Conservation (phyloP, 2,797 vertebrate species). For the Tenualosa ilisha region DNA sequence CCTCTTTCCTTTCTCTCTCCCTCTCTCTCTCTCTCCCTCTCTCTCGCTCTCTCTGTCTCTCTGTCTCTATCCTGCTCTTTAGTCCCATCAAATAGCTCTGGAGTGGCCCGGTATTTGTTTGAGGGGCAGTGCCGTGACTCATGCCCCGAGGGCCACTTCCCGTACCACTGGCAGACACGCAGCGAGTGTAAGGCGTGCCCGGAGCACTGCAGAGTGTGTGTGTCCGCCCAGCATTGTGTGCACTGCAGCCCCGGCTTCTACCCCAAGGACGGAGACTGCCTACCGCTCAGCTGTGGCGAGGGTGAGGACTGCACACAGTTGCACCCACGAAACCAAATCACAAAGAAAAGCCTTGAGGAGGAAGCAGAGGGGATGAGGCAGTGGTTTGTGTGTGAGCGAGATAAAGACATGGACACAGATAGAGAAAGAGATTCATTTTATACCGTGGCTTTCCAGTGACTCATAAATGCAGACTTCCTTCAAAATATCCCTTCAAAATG, state of each 20-base stretch:
- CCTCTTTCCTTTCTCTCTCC: not conserved
- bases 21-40: not conserved
- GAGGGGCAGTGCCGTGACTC: conserved; percentile 75
- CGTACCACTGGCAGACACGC: conserved; percentile 65
- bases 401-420: not conserved
- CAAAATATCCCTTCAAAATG: not conserved
- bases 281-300: conserved; percentile 72
- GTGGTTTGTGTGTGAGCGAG: not conserved
- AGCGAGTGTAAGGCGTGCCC: conserved; percentile 76
- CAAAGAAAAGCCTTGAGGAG: not conserved
- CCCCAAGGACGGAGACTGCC: conserved; percentile 70
- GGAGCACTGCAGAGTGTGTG: conserved; percentile 78
- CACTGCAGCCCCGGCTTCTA: conserved; percentile 74
- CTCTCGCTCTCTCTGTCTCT: not conserved
- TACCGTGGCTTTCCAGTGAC: no score
- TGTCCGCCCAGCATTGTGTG: conserved; percentile 66
- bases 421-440: not conserved
- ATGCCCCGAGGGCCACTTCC: conserved; percentile 80
- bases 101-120: conserved; percentile 73
- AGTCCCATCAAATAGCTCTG: conserved; percentile 74
- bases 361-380: not conserved
- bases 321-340: not conserved
- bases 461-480: no score
- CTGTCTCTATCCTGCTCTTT: not conserved
- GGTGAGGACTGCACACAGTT: conserved; percentile 69